Percentiles rank a stretch among this genome's conserved stretches.
These are phyloP conservation scores for Tychaedon coryphoeus DNA, from an alignment of 2,113 vertebrate species.

Conservation along the genomic window DNA sequence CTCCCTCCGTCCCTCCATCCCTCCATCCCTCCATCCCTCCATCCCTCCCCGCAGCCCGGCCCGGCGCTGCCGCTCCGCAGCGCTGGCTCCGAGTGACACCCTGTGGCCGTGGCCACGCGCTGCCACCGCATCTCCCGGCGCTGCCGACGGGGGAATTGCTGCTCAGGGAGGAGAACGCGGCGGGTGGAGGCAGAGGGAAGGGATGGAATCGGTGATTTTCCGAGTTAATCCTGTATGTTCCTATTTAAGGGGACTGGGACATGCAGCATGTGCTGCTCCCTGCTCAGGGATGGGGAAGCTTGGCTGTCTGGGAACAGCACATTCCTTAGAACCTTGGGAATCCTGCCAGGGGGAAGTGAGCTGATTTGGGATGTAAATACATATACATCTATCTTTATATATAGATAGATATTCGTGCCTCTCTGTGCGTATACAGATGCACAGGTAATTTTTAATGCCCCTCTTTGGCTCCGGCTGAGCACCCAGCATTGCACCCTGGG, in stretches of 20 bases:
- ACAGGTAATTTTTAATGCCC: neutral
- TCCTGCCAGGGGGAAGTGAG: neutral
- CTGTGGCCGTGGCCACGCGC: neutral
- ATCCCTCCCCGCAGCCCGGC: no score
- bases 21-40: no score
- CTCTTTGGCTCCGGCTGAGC: neutral
- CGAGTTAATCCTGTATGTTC: neutral
- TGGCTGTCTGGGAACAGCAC: neutral
- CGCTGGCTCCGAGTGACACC: conserved; percentile 23
- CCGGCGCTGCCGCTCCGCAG: neutral
- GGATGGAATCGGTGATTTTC: neutral
- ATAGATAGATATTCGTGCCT: rapidly evolving
- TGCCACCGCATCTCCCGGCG: neutral
- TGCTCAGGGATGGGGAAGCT: neutral
- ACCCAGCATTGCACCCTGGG: rapidly evolving
- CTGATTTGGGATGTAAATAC: neutral
- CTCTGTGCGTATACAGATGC: rapidly evolving
- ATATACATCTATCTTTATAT: neutral
- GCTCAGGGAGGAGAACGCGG: neutral
- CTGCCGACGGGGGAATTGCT: neutral
- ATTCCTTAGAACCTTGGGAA: neutral
- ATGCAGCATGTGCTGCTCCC: neutral
- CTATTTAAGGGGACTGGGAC: neutral
- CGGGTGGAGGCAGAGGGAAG: neutral
- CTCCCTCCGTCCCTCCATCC: no score